Evolutionary conservation across 1,140 invertebrate species (phyloP), one percentile per base, ranked within the genome.

Genomic region (Batillaria attramentaria): DNA sequence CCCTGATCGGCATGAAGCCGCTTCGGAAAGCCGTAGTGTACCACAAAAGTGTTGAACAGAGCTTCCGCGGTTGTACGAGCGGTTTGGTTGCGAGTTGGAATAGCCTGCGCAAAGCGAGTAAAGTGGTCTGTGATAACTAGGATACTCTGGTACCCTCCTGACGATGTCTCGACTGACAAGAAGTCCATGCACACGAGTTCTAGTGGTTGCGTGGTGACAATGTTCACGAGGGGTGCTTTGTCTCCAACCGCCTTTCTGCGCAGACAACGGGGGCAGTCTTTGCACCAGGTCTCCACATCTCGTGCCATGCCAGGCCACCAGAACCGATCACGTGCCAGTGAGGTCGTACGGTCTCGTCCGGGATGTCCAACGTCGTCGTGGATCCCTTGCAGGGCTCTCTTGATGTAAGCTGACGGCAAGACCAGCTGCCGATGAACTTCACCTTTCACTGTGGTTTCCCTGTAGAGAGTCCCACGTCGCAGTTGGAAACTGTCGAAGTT

Each of bases 1-100:
- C 82, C 82, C 39, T 83, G 76, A 65, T 83, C 82, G 1, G 60
- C 43, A 66, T 79, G 79, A 2, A 83, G 31, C 16, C 75, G n/a
- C 33, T 42, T 20, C 0, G 81, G 78, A 8, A 83, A 65, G 0
- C 78, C 81, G 37, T 83, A 80, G 57, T 80, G 81, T 0, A 80
- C 75, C 10, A 83, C 31, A 54, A 80, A 83, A 28, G 74, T 31
- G 42, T 83, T 77, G 43, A 75, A 80, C 13, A 83, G 43, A 39
- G 74, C 79, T 70, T 81, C 70, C 28, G 82, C 82, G 3, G 79
- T 83, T 60, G 73, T 72, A 46, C 41, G 41, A 28, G 79, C 77
- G 2, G 77, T 81, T 65, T 65, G 41, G 60, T 82, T 79, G 20
- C 37, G 46, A 2, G 77, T 78, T 4, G 75, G 60, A 16, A 82